A percentile compares a stretch with the other conserved stretches of the same genome.
Evolutionary conservation across 2,113 vertebrate species (phyloP).

Genomic region (Phocoena phocoena): DNA sequence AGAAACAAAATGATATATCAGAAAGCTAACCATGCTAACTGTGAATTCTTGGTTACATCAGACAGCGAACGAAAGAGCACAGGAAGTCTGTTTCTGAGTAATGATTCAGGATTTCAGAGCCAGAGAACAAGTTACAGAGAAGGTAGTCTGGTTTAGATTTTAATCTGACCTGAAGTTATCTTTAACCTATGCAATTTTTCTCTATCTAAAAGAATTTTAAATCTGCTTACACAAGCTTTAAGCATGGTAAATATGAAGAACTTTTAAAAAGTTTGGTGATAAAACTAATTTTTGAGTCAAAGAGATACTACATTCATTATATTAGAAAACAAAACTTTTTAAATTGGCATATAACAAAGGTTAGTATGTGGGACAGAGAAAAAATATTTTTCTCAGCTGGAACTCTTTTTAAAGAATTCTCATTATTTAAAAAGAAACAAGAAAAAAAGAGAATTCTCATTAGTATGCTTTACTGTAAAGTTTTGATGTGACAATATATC

Average conservation of each 20-base stretch:
- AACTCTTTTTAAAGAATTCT: background rate
- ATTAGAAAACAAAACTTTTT: background rate
- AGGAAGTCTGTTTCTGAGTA: background rate
- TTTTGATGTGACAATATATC: background rate
- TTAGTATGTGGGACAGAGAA: background rate
- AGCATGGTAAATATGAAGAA: background rate
- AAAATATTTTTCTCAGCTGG: background rate
- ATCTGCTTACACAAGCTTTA: background rate
- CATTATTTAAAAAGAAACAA: background rate
- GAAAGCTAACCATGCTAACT: background rate
- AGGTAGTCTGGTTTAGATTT: background rate
- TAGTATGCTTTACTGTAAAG: background rate
- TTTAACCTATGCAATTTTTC: background rate
- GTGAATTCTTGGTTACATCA: background rate
- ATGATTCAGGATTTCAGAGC: background rate
- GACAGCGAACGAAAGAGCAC: background rate
- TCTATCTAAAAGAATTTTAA: background rate
- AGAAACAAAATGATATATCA: background rate
- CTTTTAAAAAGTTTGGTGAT: background rate
- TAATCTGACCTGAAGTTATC: background rate
- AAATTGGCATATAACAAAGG: background rate
- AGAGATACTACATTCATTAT: background rate
- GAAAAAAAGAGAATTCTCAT: background rate
- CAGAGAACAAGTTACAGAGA: conserved; percentile 2
- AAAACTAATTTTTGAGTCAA: background rate